A percentile compares a stretch with the other conserved stretches of the same genome.
Evolutionary conservation across 2,797 vertebrate species (phyloP).

Genomic region (Chelmon rostratus): DNA sequence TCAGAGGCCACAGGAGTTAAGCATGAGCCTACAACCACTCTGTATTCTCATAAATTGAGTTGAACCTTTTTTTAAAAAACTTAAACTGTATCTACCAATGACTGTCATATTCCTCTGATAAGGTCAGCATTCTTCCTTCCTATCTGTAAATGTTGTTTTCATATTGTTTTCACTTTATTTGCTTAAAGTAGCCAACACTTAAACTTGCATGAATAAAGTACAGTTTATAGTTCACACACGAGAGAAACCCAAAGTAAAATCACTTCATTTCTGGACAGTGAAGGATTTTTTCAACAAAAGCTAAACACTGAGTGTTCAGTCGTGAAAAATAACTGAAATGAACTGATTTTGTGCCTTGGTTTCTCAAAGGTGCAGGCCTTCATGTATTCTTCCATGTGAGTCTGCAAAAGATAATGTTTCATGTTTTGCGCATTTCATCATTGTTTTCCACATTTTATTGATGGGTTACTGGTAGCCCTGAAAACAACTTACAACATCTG

Average conservation of each 20-base stretch:
- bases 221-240: neutral
- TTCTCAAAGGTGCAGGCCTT: neutral
- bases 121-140: too few relatives aligned
- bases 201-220: neutral
- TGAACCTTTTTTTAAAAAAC: too few relatives aligned
- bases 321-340: neutral
- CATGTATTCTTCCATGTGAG: neutral
- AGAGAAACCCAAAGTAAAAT: neutral
- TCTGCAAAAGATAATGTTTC: neutral
- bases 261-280: neutral
- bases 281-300: neutral
- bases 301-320: neutral
- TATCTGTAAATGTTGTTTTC: too few relatives aligned
- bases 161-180: too few relatives aligned
- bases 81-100: too few relatives aligned
- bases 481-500: neutral
- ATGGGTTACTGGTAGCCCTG: neutral
- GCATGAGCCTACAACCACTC: too few relatives aligned
- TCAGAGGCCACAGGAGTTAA: too few relatives aligned
- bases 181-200: too few relatives aligned
- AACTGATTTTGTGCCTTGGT: neutral
- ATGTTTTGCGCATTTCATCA: neutral
- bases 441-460: neutral
- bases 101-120: too few relatives aligned
- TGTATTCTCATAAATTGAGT: too few relatives aligned